Evolutionary conservation across 2,888 invertebrate species (phyloP), one percentile per base, ranked within the genome.

Genomic region (Teleiodes luculella): DNA sequence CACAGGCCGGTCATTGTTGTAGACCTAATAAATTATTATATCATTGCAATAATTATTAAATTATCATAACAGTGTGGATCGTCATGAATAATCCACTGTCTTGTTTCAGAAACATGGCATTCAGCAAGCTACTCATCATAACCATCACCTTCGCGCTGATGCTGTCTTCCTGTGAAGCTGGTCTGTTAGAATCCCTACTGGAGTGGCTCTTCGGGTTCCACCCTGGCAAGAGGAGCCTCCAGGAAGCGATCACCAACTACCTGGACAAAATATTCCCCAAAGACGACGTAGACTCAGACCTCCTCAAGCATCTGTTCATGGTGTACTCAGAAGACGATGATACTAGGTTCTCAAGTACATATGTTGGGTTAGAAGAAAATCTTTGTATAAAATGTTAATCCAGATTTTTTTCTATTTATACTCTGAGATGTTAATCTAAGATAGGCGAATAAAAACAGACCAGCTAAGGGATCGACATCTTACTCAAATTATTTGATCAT

Each of bases 181-280:
- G 57, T 35, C 53, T 72, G n/a, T 4, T 73, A 4, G 62, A 65
- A 31, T 59, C 60, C 33, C 66, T 75, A 62, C 52, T 68, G 0
- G 62, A 61, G 37, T 60, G 57, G 11, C 43, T 65, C 14, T 61
- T 68, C 31, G 68, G 58, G 11, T 43, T 39, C 7, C 59, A 58
- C 30, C 58, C 57, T 16, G 69, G 72, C 41, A 65, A 70, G 46
- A 68, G 85, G 33, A 75, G 82, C 52, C 68, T 85, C 64, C 70
- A 81, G 0, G 83, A 84, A 11, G 66, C 76, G 0, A 69, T 86
- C 4, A 65, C 74, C n/a, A 67, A 75, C 41, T 82, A 77, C 37
- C 56, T 88, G 47, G 85, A 87, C 58, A 66, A 70, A 2, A 57
- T 83, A 3, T 86, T 74, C 39, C 84, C 84, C 0, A 83, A 84